Evolutionary conservation across 2,113 vertebrate species (phyloP).

Genomic region (Otolemur garnettii): DNA sequence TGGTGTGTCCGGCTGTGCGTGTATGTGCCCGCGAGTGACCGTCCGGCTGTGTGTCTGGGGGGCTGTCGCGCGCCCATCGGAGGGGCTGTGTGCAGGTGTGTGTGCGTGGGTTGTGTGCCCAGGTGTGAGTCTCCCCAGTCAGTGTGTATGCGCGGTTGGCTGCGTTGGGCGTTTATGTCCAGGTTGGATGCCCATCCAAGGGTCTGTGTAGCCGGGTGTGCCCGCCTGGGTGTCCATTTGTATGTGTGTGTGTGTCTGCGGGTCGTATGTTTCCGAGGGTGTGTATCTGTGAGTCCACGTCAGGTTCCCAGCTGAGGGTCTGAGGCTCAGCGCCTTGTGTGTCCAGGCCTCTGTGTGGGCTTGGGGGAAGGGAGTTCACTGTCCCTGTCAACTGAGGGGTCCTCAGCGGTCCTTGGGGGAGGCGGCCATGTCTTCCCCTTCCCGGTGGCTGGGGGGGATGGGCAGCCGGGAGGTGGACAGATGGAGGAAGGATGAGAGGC

Average conservation of each 20-base stretch:
- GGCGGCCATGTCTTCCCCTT: conserved; percentile 82
- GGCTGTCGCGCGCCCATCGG: conserved; percentile 68
- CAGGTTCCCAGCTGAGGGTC: conserved; percentile 58
- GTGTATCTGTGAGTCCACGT: conserved; percentile 68
- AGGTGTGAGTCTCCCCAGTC: conserved; percentile 70
- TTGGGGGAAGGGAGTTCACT: conserved; percentile 64
- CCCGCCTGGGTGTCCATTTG: conserved; percentile 61
- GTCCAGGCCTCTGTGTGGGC: conserved; percentile 73
- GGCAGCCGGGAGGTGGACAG: conserved; percentile 79
- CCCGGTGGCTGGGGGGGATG: conserved; percentile 72
- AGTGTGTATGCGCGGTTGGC: conserved; percentile 55
- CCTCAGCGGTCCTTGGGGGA: conserved; percentile 75
- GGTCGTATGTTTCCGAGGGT: conserved; percentile 72
- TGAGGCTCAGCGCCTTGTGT: conserved; percentile 56
- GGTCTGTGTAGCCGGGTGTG: conserved; percentile 69
- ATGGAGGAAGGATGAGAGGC: conserved; percentile 80
- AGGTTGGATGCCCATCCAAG: conserved; percentile 34
- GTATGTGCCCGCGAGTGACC: conserved; percentile 23
- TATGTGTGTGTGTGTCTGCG: conserved; percentile 58
- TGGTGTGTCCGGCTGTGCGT: conserved; percentile 46
- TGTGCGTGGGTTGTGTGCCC: conserved; percentile 82
- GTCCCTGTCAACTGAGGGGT: conserved; percentile 66
- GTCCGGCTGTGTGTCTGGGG: conserved; percentile 64
- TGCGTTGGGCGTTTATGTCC: conserved; percentile 60
- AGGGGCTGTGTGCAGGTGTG: conserved; percentile 83